phyloP scores from a whole-genome alignment of 2,888 invertebrate species.

The Meliscaeva auricollis region DNA sequence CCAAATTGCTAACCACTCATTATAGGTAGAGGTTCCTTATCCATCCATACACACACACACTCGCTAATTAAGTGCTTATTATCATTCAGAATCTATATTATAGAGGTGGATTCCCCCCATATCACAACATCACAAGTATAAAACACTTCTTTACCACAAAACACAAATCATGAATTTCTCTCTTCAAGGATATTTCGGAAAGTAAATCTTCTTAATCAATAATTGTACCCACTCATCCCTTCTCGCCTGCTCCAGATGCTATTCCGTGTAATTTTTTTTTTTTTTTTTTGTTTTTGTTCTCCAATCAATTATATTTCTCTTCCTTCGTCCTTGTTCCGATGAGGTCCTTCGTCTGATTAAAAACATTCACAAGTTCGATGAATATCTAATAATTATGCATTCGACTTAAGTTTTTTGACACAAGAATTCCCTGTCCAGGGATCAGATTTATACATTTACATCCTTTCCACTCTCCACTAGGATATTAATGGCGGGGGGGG shows the following conservation, averaged over 20 bases:
- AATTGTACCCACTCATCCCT: background rate
- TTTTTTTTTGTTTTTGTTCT: background rate
- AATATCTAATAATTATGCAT: constrained; percentile 63
- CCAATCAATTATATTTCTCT: constrained; percentile 68
- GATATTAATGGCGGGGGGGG: too few relatives aligned
- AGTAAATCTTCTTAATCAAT: constrained; percentile 63
- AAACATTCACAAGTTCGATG: constrained; percentile 68
- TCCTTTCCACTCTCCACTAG: background rate
- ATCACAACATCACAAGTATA: constrained; percentile 5
- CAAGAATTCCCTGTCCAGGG: constrained; percentile 70
- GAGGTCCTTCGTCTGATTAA: constrained; percentile 46
- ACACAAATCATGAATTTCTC: constrained; percentile 59
- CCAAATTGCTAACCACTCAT: constrained; percentile 53
- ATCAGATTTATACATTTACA: constrained; percentile 62
- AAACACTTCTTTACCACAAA: background rate
- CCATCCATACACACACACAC: constrained; percentile 32
- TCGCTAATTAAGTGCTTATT: constrained; percentile 68
- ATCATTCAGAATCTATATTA: constrained; percentile 57
- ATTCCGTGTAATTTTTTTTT: background rate
- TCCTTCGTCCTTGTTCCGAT: background rate
- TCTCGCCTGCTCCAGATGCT: background rate
- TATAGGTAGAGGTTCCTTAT: background rate
- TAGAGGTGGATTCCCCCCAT: constrained; percentile 60
- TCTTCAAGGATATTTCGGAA: constrained; percentile 62
- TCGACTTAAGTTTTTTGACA: constrained; percentile 75